Percentiles rank a stretch among this genome's conserved stretches.
Conservation (phyloP, 2,888 invertebrate species). For the Anagyrus pseudococci region DNA sequence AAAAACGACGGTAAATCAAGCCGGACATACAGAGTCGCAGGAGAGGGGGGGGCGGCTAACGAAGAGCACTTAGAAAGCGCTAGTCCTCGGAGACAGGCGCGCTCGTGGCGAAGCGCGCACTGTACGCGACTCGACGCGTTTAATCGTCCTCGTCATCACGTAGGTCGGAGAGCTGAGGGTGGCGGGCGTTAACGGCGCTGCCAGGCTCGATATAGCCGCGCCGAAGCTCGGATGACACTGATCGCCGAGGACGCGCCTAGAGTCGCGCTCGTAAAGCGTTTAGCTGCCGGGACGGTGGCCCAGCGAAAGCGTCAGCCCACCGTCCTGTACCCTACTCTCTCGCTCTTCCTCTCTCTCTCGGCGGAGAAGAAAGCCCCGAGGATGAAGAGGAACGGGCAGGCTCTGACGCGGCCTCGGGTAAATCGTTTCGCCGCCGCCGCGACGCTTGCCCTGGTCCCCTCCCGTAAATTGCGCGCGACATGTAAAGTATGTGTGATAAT, state of each 20-base stretch:
- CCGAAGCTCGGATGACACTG: constrained; percentile 55
- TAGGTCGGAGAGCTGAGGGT: constrained; percentile 6
- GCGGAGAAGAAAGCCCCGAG: constrained; percentile 9
- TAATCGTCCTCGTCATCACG: constrained; percentile 36
- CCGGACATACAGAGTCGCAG: no score
- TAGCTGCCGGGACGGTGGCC: constrained; percentile 48
- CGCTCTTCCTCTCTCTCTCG: neutral
- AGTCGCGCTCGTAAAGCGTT: constrained; percentile 60
- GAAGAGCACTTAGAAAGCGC: no score
- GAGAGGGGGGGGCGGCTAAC: no score
- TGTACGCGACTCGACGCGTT: constrained; percentile 41
- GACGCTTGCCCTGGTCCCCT: neutral
- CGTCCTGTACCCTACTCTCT: no score
- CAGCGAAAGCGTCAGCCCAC: neutral
- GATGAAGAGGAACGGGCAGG: neutral
- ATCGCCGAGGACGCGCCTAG: constrained; percentile 59
- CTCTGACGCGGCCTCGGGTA: constrained; percentile 41
- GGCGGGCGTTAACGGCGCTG: constrained; percentile 57
- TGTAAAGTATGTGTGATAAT: constrained; percentile 28
- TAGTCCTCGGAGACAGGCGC: constrained; percentile 32
- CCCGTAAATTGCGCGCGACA: constrained; percentile 21
- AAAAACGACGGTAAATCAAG: constrained; percentile 12
- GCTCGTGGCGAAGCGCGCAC: neutral
- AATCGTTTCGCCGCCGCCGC: constrained; percentile 22
- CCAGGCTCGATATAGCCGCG: constrained; percentile 59